These are phyloP conservation scores for Oligia latruncula DNA, from an alignment of 2,888 invertebrate species.

Conservation along the genomic window DNA sequence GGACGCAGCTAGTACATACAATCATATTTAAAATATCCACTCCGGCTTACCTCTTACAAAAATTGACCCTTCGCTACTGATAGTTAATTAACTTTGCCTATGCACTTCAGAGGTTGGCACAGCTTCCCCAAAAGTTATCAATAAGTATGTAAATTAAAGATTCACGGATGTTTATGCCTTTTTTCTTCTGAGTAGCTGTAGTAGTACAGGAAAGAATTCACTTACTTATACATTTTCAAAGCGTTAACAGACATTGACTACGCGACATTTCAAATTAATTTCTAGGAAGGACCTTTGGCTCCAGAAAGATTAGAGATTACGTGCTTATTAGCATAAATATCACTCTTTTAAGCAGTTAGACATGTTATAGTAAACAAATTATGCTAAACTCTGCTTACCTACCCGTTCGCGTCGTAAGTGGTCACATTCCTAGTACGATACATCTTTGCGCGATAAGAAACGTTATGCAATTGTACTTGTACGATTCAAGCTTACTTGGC, in stretches of 20 bases:
- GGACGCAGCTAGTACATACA: too few relatives aligned
- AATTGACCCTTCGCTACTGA: too few relatives aligned
- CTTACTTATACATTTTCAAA: constrained; percentile 8
- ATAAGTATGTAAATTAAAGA: not conserved
- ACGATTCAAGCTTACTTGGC: constrained; percentile 45
- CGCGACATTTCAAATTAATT: constrained; percentile 17
- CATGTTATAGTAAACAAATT: constrained; percentile 45
- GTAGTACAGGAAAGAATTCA: not conserved
- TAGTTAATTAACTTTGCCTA: not conserved
- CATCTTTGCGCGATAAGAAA: constrained; percentile 63
- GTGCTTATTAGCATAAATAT: constrained; percentile 40
- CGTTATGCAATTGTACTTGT: constrained; percentile 63
- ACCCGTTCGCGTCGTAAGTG: constrained; percentile 44
- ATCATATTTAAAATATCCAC: too few relatives aligned
- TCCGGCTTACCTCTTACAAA: too few relatives aligned
- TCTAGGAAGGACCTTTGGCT: constrained; percentile 43
- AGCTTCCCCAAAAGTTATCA: not conserved
- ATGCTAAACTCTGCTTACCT: constrained; percentile 39
- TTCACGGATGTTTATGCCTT: not conserved
- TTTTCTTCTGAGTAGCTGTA: not conserved
- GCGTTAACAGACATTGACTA: constrained; percentile 1
- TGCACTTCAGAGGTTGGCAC: not conserved
- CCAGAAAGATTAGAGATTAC: constrained; percentile 12
- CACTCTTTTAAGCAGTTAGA: constrained; percentile 18
- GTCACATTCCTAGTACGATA: constrained; percentile 48